Conservation (phyloP, 2,113 vertebrate species). For the Odobenus rosmarus region DNA sequence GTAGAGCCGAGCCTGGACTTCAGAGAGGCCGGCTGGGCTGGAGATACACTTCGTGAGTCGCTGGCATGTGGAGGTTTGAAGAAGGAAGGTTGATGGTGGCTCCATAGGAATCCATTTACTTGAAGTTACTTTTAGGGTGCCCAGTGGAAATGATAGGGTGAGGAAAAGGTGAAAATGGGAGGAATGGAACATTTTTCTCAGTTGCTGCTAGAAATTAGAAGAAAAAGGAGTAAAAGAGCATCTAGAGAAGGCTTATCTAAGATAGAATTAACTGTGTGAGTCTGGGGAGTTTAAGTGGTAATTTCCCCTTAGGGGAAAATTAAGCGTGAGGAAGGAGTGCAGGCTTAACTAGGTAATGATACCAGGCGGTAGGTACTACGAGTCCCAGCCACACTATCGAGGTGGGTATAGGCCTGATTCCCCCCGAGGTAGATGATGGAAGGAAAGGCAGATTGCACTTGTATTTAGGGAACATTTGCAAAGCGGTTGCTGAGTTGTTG, state of each 20-base stretch:
- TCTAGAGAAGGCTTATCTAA: not conserved
- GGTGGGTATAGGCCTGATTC: not conserved
- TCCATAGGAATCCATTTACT: not conserved
- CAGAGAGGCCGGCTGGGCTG: not conserved
- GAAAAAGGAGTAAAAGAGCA: not conserved
- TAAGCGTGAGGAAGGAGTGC: not conserved
- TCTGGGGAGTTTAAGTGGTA: not conserved
- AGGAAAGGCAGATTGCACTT: not conserved
- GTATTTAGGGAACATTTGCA: not conserved
- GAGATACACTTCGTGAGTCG: not conserved
- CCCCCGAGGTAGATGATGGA: not conserved
- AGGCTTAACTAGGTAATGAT: not conserved
- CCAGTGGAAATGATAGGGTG: not conserved
- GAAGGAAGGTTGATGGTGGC: not conserved
- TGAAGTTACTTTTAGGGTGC: not conserved
- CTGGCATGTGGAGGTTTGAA: not conserved
- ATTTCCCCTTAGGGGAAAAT: not conserved
- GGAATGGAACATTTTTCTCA: not conserved
- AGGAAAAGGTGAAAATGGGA: not conserved
- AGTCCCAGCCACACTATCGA: too few relatives aligned
- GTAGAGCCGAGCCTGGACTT: not conserved
- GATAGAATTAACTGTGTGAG: not conserved
- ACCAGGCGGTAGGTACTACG: accelerated
- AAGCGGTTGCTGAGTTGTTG: not conserved
- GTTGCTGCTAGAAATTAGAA: not conserved